These are phyloP conservation scores for Ploceus nigricollis DNA, from an alignment of 2,113 vertebrate species.

Conservation along the genomic window DNA sequence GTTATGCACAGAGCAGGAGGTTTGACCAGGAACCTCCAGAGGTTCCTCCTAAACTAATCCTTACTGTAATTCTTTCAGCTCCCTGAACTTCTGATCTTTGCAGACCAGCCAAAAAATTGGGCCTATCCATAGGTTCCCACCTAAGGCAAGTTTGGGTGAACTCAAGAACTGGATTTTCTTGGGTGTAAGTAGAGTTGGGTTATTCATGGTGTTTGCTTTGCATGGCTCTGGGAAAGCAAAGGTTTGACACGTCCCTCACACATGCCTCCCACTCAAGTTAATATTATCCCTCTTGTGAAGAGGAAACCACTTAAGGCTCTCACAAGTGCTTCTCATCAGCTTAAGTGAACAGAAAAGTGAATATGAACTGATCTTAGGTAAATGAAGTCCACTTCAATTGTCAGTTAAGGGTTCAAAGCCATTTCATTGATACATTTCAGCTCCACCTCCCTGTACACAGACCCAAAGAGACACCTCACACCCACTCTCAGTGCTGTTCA, in stretches of 20 bases:
- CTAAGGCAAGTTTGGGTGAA: not conserved
- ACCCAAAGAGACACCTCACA: not conserved
- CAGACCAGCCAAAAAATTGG: not conserved
- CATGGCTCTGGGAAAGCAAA: not conserved
- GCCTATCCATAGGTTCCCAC: not conserved
- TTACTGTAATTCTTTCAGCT: not conserved
- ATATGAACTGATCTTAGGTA: not conserved
- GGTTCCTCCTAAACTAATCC: not conserved
- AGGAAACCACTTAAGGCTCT: not conserved
- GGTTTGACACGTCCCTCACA: not conserved
- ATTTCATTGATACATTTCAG: not conserved
- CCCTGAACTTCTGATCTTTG: not conserved
- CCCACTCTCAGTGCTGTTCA: not conserved
- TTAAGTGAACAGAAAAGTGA: not conserved
- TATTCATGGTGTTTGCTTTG: not conserved
- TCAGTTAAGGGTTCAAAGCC: not conserved
- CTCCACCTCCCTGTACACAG: not conserved
- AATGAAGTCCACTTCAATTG: slow-evolving; percentile 6
- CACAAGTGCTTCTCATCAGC: not conserved
- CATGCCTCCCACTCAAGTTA: not conserved
- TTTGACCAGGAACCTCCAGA: not conserved
- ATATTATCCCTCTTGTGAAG: not conserved
- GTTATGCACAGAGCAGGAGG: not conserved
- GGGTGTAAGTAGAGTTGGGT: not conserved
- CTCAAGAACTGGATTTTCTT: not conserved